Conservation (phyloP, 2,888 invertebrate species). For the Argynnis bischoffii region DNA sequence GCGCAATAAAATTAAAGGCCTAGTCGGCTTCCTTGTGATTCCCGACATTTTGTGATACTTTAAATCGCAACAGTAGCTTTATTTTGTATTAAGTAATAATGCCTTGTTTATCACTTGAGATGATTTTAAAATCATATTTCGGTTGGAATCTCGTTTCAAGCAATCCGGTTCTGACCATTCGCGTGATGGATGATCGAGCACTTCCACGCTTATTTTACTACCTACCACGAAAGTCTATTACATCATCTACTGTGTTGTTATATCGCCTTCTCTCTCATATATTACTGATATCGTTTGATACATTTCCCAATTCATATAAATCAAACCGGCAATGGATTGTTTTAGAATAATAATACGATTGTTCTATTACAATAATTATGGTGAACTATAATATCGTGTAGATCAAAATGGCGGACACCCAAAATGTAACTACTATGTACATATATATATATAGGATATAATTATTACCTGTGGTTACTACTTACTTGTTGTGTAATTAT, state of each 20-base stretch:
- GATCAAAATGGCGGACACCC: conserved; percentile 74
- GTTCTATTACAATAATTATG: conserved; percentile 52
- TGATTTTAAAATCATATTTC: conserved; percentile 49
- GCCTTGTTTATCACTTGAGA: conserved; percentile 53
- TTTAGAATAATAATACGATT: not conserved
- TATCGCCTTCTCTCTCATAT: conserved; percentile 39
- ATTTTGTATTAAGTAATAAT: conserved; percentile 26
- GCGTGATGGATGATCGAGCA: conserved; percentile 77
- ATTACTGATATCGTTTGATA: conserved; percentile 44
- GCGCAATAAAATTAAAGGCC: conserved; percentile 31
- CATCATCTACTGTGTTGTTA: conserved; percentile 40
- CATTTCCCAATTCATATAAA: not conserved
- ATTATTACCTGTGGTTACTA: conserved; percentile 36
- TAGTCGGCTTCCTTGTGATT: conserved; percentile 30
- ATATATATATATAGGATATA: conserved; percentile 61
- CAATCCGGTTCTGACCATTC: conserved; percentile 74
- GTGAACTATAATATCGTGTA: conserved; percentile 68
- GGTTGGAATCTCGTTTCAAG: conserved; percentile 41
- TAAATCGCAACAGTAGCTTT: conserved; percentile 28
- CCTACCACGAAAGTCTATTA: conserved; percentile 44
- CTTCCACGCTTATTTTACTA: conserved; percentile 60
- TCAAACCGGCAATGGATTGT: conserved; percentile 44
- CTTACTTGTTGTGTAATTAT: conserved; percentile 17
- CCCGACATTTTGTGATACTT: conserved; percentile 11
- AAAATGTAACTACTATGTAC: conserved; percentile 72